These are phyloP conservation scores for Pollenia labialis DNA, from an alignment of 2,888 invertebrate species.

Conservation along the genomic window DNA sequence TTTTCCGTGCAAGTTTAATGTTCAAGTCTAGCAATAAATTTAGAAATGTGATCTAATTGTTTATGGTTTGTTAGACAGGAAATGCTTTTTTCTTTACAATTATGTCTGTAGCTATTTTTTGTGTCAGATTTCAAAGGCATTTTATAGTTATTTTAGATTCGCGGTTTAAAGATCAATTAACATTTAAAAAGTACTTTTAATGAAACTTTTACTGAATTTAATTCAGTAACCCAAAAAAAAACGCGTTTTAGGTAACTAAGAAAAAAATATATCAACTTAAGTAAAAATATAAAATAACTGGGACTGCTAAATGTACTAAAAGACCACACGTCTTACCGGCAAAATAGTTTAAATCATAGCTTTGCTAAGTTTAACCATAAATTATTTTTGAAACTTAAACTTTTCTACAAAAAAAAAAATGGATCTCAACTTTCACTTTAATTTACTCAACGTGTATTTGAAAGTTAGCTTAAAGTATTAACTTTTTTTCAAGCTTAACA, in stretches of 20 bases:
- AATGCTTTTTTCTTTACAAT: slow-evolving; percentile 54
- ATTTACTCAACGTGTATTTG: no score
- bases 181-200: slow-evolving; percentile 10
- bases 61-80: slow-evolving; percentile 66
- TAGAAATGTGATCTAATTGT: slow-evolving; percentile 52
- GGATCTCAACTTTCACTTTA: no score
- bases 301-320: no score
- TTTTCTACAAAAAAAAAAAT: no score
- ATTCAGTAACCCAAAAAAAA: background rate
- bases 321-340: accelerated
- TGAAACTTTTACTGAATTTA: slow-evolving; percentile 29
- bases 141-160: slow-evolving; percentile 37
- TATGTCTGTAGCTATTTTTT: background rate
- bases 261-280: background rate
- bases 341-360: no score
- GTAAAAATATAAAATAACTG: no score
- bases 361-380: no score
- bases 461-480: no score
- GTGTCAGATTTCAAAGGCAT: slow-evolving; percentile 10
- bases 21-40: slow-evolving; percentile 55
- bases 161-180: slow-evolving; percentile 62
- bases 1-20: slow-evolving; percentile 50
- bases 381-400: no score
- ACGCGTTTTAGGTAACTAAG: background rate
- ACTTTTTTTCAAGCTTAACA: no score